A percentile compares a stretch with the other conserved stretches of the same genome.
phyloP scores from a whole-genome alignment of 2,797 vertebrate genomes.

The Parauchenoglanis punctatus region DNA sequence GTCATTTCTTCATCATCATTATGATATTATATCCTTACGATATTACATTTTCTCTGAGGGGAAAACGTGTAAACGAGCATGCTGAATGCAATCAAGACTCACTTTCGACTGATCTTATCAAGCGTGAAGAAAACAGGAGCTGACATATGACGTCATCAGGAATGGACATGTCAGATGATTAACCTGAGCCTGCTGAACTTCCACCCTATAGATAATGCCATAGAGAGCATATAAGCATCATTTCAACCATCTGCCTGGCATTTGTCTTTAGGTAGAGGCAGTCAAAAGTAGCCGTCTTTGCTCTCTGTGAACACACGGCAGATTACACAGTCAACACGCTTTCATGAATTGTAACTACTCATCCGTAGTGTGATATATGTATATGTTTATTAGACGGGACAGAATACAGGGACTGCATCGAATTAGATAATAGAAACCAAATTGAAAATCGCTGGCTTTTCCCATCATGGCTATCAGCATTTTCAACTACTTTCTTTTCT shows the following conservation, averaged over 20 bases:
- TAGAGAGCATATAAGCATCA: conserved; percentile 3
- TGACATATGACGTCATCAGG: conserved; percentile 21
- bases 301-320: background rate
- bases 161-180: background rate
- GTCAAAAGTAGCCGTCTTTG: background rate
- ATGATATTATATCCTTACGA: conserved; percentile 3
- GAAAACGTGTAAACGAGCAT: conserved; percentile 13
- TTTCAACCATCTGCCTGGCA: conserved; percentile 16
- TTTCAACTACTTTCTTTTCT: background rate
- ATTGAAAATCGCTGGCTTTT: background rate
- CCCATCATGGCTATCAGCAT: background rate
- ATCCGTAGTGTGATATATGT: background rate
- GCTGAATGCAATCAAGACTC: conserved; percentile 34
- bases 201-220: conserved; percentile 14
- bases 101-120: conserved; percentile 37
- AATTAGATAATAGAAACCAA: conserved; percentile 10
- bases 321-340: background rate
- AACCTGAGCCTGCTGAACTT: conserved; percentile 21
- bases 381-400: conserved; percentile 4
- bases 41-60: background rate
- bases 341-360: conserved; percentile 11
- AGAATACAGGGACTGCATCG: background rate
- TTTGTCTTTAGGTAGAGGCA: conserved; percentile 4
- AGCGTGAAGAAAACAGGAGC: background rate
- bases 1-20: background rate